These are phyloP conservation scores for Ceyx margarethae DNA, from an alignment of 2,113 vertebrate genomes.

Conservation along the genomic window DNA sequence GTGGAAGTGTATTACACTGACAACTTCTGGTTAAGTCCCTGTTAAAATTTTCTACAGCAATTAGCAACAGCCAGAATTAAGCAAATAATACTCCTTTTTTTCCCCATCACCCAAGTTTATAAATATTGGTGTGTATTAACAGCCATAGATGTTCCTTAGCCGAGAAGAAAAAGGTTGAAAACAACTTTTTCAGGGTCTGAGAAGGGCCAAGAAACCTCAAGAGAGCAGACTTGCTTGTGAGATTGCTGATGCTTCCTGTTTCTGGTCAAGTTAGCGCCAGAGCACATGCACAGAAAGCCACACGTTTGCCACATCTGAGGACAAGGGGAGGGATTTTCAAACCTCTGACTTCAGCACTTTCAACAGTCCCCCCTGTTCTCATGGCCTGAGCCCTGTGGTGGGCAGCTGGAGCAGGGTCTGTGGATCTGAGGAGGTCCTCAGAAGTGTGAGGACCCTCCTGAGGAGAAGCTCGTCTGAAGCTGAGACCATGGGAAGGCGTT, in stretches of 20 bases:
- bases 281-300: not conserved
- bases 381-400: not conserved
- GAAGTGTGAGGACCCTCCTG: not conserved
- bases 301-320: not conserved
- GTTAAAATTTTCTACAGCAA: not conserved
- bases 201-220: not conserved
- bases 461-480: not conserved
- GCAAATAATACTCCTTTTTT: not conserved
- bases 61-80: not conserved
- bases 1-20: not conserved
- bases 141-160: not conserved
- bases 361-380: not conserved
- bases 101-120: not conserved
- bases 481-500: rapidly evolving
- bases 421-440: not conserved
- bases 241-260: not conserved
- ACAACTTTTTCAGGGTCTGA: not conserved
- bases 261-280: not conserved
- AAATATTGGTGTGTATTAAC: not conserved
- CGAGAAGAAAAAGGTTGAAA: not conserved
- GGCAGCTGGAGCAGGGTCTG: not conserved
- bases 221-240: not conserved
- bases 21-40: not conserved
- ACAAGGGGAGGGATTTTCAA: not conserved
- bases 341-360: not conserved